Conservation (phyloP, 2,888 invertebrate species). For the Eristalinus aeneus region DNA sequence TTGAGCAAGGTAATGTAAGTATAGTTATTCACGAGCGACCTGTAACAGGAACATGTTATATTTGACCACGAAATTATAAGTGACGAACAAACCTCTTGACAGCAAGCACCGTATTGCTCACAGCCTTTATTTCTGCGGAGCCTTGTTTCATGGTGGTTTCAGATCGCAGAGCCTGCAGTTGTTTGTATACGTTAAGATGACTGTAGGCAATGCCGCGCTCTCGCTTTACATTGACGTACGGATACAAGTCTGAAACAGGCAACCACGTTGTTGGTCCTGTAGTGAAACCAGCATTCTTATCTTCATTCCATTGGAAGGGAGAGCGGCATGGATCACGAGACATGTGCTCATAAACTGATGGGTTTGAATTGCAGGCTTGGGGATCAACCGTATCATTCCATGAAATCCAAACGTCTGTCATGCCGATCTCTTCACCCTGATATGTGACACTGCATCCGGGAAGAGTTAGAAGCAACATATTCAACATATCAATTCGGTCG, state of each 20-base stretch:
- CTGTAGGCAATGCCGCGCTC: conserved; percentile 81
- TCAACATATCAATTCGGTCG: conserved; percentile 85
- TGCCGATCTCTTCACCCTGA: conserved; percentile 92
- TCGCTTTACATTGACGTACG: conserved; percentile 82
- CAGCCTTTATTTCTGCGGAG: conserved; percentile 80
- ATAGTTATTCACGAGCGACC: conserved; percentile 75
- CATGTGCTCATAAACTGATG: conserved; percentile 82
- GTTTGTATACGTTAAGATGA: conserved; percentile 84
- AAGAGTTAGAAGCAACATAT: conserved; percentile 89
- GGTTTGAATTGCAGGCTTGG: conserved; percentile 84
- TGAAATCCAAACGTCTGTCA: conserved; percentile 85
- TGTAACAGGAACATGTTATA: conserved; percentile 42
- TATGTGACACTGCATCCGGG: conserved; percentile 93
- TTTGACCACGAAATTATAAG: not conserved
- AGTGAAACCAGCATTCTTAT: conserved; percentile 78
- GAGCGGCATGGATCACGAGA: conserved; percentile 85
- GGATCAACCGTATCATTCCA: conserved; percentile 86
- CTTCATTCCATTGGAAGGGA: conserved; percentile 84
- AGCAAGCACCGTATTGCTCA: conserved; percentile 80
- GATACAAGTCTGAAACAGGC: conserved; percentile 82
- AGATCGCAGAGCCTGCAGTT: conserved; percentile 81
- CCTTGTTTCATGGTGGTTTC: conserved; percentile 82
- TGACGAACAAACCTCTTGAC: conserved; percentile 75
- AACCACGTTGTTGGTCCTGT: conserved; percentile 78
- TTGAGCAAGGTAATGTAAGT: conserved; percentile 81